These are phyloP conservation scores for Drosophila pectinifera DNA, from an alignment of 1,140 invertebrate genomes.

Conservation along the genomic window DNA sequence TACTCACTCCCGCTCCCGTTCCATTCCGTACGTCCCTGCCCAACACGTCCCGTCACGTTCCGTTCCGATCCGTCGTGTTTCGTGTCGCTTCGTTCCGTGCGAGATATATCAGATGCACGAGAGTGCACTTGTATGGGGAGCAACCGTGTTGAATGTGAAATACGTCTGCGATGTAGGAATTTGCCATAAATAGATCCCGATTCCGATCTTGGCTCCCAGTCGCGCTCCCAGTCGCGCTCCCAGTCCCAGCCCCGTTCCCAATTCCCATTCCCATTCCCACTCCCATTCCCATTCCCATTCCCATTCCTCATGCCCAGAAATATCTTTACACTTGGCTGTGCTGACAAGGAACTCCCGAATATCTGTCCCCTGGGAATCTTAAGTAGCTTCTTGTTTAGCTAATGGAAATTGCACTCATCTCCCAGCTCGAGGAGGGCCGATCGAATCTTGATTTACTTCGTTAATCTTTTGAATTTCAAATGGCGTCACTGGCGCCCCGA, in stretches of 20 bases:
- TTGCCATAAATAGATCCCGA: conserved; percentile 75
- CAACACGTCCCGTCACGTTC: not conserved
- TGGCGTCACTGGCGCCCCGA: conserved; percentile 8
- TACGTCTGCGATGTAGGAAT: conserved; percentile 64
- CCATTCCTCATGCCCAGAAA: conserved; percentile 23
- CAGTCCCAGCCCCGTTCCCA: not conserved
- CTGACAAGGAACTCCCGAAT: conserved; percentile 8
- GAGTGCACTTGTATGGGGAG: conserved; percentile 60
- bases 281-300: conserved; percentile 17
- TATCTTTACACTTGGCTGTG: not conserved
- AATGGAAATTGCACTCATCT: conserved; percentile 36
- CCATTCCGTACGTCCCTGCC: not conserved
- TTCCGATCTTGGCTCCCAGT: conserved; percentile 14
- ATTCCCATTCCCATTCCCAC: too few species aligned
- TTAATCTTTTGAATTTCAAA: conserved; percentile 51
- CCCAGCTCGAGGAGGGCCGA: not conserved
- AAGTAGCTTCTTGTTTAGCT: conserved; percentile 34
- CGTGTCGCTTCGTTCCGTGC: not conserved
- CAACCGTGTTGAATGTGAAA: conserved; percentile 58
- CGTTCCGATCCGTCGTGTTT: too few species aligned
- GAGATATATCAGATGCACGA: conserved; percentile 1
- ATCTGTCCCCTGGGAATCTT: conserved; percentile 31
- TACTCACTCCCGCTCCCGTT: conserved; percentile 18
- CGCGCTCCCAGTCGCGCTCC: conserved; percentile 5
- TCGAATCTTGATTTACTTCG: conserved; percentile 46